Evolutionary conservation across 2,888 invertebrate genomes (phyloP), one percentile per base, ranked within the genome.

Genomic region (Drosophila neotestacea): DNA sequence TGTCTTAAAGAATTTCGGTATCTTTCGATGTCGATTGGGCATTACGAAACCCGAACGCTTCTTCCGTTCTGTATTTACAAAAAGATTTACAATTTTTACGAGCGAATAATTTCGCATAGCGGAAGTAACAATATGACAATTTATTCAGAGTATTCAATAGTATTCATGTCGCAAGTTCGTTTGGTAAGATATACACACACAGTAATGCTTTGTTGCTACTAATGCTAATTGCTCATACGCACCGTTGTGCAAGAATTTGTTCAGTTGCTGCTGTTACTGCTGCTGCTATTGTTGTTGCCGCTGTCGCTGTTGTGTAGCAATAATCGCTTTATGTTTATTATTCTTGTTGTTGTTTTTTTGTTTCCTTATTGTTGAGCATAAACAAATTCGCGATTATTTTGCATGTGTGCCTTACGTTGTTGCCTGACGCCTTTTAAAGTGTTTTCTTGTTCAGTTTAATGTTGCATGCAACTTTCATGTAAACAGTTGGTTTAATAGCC

Each of bases 191-290:
- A 75, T 42, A 61, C 39, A 54, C n/a, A 47, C 16, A 30, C 10
- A 10, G 28, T 34, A 27, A n/a, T n/a, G 52, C 61, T 30, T 52
- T 56, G 6, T 48, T 52, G 68, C 66, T 70, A 74, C 73, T 81
- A 87, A 85, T 73, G 74, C 64, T 67, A 68, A 79, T 82, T 66
- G 73, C 83, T 74, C 74, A 86, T 82, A 77, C 74, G 83, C 77
- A 77, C 73, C 66, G 71, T 90, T 81, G 81, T 83, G 86, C 79
- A 81, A 48, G 32, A 30, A 54, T 64, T 64, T 67, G 42, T 56
- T 68, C n/a, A 39, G 32, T 70, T 67, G 44, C 39, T 66, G 51
- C 41, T 27, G 34, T 41, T 52, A 22, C 48, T 63, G 47, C 32
- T 13, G 44, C 36, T 54, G 22, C 6, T 39, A 22, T 22, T 30